Base-by-base conservation (phyloP, 2,888 invertebrate species). In the Prenolepis imparis region DNA sequence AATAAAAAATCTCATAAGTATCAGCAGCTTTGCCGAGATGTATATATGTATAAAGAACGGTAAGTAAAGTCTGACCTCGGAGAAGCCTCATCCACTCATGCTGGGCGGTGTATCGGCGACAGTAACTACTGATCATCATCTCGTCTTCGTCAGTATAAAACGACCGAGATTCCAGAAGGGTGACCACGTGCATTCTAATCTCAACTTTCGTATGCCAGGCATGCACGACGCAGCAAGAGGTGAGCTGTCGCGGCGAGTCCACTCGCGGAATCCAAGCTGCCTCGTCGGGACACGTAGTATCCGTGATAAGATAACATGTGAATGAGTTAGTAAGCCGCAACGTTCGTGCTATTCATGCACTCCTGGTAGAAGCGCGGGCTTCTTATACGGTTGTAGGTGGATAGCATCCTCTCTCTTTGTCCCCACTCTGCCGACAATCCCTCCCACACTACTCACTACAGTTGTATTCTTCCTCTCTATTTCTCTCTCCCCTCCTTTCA, bases 161-260 rank as follows among this genome's bases (percentile, higher is more conserved):
- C 70, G 67, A 24, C 57, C 44, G 52, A 86, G 83, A 91, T 87
- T 88, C 90, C 89, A 90, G 90, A 92, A 93, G 90, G 89, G 88
- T 92, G 92, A 92, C 94, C 93, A 94, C 94, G 94, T 94, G 94
- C 94, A 94, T 94, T 94, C 94, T 93, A 93, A 94, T 93, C 90
- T 90, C 91, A 91, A 93, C 92, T 93, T 92, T 91, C 85, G 78
- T 63, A 44, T 87, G 88, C 48, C 81, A 87, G 92, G 92, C 77
- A 61, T 32, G 28, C 91, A 93, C 84, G 87, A 92, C 12, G 6
- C 0, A 1, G 32, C 9, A 74, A 70, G 78, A 89, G 83, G 64
- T 80, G 0, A 82, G 72, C 36, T 6, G 18, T 24, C n/a, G 61
- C 64, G 80, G 39, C 84, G 88, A 87, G 82, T 84, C 75, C 73